Evolutionary conservation across 2,888 invertebrate genomes (phyloP), one percentile per base, ranked within the genome.

Genomic region (Erebia ligea): DNA sequence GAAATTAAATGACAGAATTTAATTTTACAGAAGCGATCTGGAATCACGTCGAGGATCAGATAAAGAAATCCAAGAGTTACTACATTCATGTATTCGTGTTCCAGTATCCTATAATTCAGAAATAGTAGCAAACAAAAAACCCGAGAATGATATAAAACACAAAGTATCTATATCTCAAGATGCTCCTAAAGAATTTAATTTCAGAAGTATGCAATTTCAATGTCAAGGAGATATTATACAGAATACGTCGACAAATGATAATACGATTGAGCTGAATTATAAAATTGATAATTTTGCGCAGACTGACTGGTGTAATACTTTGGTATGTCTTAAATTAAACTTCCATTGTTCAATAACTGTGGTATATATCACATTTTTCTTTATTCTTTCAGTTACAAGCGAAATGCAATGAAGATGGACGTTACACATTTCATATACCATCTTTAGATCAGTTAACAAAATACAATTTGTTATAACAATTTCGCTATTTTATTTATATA

Each of bases 381-480:
- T 10, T 62, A 57, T 62, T 54, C 70, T 87, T 88, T 75, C 80
- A 92, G 91, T 74, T 91, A 69, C 88, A 90, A 79, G 86, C 84
- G n/a, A 83, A 80, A 69, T 77, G 74, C 8, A 80, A 85, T 19
- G 77, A 80, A 6, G 84, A 89, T 48, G 88, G 89, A 0, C 82
- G 79, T 40, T 90, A 89, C 73, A 80, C 86, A 0, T 87, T 92
- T 71, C 85, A 88, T 75, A 75, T 91, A 45, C 92, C 92, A 66
- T 69, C 91, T 5, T 80, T 92, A 17, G 70, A 81, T 50, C 70
- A 81, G 15, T 75, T 90, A 9, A 85, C 82, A 78, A 63, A 77
- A 62, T 84, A 82, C 70, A 77, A 82, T 45, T 72, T 79, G 57
- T 75, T 73, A 76, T 76, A 74, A 77, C 10, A 25, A 21, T 45